phyloP scores from a whole-genome alignment of 2,797 vertebrate genomes.

The Numenius phaeopus region DNA sequence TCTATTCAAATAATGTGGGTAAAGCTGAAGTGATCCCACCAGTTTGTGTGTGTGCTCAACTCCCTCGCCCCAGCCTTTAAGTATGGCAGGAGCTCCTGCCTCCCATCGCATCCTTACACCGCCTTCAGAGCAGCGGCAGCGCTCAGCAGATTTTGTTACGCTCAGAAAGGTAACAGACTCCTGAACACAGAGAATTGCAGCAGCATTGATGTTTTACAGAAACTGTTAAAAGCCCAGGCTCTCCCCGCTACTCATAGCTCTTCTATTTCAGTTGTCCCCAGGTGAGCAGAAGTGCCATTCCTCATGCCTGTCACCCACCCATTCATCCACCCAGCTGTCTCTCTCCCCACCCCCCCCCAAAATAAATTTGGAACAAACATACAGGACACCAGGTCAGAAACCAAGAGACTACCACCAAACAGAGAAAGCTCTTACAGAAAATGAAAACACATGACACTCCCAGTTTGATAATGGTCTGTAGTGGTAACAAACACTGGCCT shows the following conservation, averaged over 20 bases:
- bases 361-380: background rate
- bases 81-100: fast-evolving
- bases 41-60: background rate
- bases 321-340: too few species aligned
- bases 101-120: background rate
- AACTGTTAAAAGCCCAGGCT: background rate
- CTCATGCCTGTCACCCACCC: background rate
- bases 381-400: background rate
- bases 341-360: fast-evolving
- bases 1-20: background rate
- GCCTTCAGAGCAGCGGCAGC: background rate
- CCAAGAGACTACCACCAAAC: fast-evolving
- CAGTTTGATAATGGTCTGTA: background rate
- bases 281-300: background rate
- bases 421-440: background rate
- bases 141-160: background rate
- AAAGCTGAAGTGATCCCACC: background rate
- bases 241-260: background rate
- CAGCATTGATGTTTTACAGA: background rate
- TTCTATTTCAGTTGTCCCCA: background rate
- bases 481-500: background rate
- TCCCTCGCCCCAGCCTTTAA: background rate
- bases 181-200: background rate
- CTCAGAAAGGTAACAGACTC: background rate
- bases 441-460: background rate